These are phyloP conservation scores for Anhinga rufa DNA, from an alignment of 2,113 vertebrate genomes.

Conservation along the genomic window DNA sequence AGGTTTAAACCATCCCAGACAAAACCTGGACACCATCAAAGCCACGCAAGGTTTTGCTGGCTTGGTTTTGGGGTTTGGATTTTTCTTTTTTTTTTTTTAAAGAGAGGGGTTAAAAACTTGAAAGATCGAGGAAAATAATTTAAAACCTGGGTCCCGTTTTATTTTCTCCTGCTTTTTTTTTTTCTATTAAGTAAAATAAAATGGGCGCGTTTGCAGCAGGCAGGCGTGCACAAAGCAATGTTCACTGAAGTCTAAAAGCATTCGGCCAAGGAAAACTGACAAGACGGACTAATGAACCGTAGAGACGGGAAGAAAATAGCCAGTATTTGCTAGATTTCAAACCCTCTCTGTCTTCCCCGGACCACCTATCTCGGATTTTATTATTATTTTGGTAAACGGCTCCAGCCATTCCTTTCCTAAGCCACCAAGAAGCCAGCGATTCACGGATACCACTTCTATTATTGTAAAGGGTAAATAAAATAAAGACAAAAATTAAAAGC, in stretches of 20 bases:
- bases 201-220: conserved; percentile 69
- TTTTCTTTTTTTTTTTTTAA: background rate
- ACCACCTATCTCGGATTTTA: conserved; percentile 78
- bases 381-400: conserved; percentile 43
- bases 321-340: conserved; percentile 82
- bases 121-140: conserved; percentile 32
- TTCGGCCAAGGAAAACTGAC: conserved; percentile 87
- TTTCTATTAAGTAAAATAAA: conserved; percentile 68
- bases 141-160: conserved; percentile 53
- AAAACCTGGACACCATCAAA: background rate
- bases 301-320: conserved; percentile 83
- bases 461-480: conserved; percentile 78
- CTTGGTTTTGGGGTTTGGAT: background rate
- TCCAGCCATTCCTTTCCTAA: background rate
- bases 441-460: conserved; percentile 55
- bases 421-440: conserved; percentile 50
- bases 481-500: conserved; percentile 90
- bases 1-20: conserved; percentile 1
- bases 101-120: conserved; percentile 5
- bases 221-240: conserved; percentile 85
- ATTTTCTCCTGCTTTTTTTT: background rate
- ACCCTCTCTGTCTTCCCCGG: conserved; percentile 64
- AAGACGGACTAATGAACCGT: conserved; percentile 92
- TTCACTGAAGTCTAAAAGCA: conserved; percentile 90
- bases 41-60: background rate